These are phyloP conservation scores for Champsocephalus esox DNA, from an alignment of 2,797 vertebrate genomes.

Conservation along the genomic window DNA sequence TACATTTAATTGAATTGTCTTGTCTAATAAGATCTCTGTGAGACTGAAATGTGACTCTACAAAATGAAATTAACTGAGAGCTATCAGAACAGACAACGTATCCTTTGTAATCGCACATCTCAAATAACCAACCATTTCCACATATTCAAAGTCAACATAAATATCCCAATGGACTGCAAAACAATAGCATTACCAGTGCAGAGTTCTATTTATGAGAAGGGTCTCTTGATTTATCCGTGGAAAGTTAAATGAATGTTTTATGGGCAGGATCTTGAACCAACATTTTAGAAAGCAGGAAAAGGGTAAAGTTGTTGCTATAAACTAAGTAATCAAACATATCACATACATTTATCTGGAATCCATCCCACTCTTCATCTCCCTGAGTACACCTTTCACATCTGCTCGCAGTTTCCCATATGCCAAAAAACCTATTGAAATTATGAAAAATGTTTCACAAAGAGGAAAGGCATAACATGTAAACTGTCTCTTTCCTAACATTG, in stretches of 20 bases:
- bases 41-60: conserved; percentile 17
- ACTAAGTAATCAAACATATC: conserved; percentile 29
- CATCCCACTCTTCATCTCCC: conserved; percentile 39
- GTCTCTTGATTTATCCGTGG: background rate
- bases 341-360: conserved; percentile 19
- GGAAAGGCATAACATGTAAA: conserved; percentile 39
- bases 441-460: conserved; percentile 33
- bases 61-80: conserved; percentile 7
- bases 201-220: background rate
- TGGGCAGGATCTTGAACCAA: background rate
- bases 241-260: conserved; percentile 22
- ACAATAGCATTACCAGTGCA: conserved; percentile 10
- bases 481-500: conserved; percentile 34
- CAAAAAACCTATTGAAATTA: conserved; percentile 17
- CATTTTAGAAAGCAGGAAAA: conserved; percentile 6
- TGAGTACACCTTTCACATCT: conserved; percentile 50
- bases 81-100: conserved; percentile 2
- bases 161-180: conserved; percentile 3
- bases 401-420: conserved; percentile 12
- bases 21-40: conserved; percentile 13
- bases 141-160: conserved; percentile 8
- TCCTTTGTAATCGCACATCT: background rate
- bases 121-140: conserved; percentile 9
- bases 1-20: background rate
- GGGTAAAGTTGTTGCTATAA: background rate